A percentile compares a stretch with the other conserved stretches of the same genome.
Conservation (phyloP, 2,113 vertebrate genomes). For the Cyanistes caeruleus region DNA sequence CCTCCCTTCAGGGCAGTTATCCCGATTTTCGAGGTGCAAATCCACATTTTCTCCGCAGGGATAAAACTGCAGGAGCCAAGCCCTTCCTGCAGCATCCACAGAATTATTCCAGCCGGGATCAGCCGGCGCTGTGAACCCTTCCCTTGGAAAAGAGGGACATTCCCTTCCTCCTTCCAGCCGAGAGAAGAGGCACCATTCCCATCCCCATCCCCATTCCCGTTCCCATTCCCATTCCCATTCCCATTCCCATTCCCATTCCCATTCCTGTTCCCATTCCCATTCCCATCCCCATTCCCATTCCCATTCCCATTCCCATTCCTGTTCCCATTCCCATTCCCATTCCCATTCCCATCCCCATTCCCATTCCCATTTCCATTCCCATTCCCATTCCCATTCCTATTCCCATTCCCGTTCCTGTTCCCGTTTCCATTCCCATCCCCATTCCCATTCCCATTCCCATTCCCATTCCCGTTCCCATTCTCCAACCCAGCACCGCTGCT, state of each 20-base stretch:
- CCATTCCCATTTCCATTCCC: neutral
- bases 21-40: neutral
- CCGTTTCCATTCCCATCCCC: too few relatives aligned
- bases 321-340: too few relatives aligned
- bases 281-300: neutral
- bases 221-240: too few relatives aligned
- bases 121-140: neutral
- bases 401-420: too few relatives aligned
- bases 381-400: neutral
- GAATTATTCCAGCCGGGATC: neutral
- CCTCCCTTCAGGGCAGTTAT: neutral
- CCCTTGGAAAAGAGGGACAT: neutral
- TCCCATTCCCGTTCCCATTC: neutral
- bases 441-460: too few relatives aligned
- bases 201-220: neutral
- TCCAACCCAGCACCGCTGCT: neutral
- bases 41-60: neutral
- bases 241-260: too few relatives aligned
- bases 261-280: too few relatives aligned
- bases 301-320: too few relatives aligned
- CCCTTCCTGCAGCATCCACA: fast-evolving
- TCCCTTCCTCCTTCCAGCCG: neutral
- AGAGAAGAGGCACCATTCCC: neutral
- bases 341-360: too few relatives aligned
- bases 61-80: fast-evolving